These are phyloP conservation scores for Lindbergichthys nudifrons DNA, from an alignment of 2,797 vertebrate genomes.

Conservation along the genomic window DNA sequence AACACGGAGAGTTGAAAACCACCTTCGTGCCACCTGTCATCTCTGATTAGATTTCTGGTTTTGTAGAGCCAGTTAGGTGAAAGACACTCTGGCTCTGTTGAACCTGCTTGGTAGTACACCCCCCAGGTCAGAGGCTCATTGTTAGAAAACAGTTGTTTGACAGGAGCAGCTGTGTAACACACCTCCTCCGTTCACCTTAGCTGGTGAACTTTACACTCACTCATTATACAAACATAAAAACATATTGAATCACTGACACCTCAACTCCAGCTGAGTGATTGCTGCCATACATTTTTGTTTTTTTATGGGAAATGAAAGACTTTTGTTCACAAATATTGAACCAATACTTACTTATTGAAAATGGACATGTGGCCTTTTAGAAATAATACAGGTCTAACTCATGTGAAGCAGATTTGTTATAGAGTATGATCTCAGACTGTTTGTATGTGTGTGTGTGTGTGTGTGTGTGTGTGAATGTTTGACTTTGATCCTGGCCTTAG, in stretches of 20 bases:
- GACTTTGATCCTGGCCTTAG: conserved; percentile 68
- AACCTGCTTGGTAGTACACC: too few species aligned
- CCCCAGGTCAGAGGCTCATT: conserved; percentile 2
- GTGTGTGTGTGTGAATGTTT: conserved; percentile 52
- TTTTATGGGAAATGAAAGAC: neutral
- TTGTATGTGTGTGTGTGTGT: conserved; percentile 12
- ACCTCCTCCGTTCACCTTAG: conserved; percentile 5
- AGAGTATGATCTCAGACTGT: conserved; percentile 25
- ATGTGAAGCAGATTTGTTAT: conserved; percentile 21
- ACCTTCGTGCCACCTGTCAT: too few species aligned
- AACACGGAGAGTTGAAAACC: too few species aligned
- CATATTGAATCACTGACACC: conserved; percentile 26
- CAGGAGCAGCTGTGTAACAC: conserved; percentile 6
- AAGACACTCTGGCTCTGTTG: too few species aligned
- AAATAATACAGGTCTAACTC: conserved; percentile 10
- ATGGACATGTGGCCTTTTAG: neutral
- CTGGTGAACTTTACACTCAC: neutral
- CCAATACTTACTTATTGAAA: too few species aligned
- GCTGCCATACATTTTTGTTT: neutral
- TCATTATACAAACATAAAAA: conserved; percentile 28
- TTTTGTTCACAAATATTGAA: neutral
- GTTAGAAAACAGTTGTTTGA: conserved; percentile 5
- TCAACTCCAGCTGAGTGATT: neutral
- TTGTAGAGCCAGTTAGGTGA: too few species aligned
- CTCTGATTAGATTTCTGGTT: too few species aligned